phyloP scores from a whole-genome alignment of 1,140 invertebrate genomes.

The Condylostylus longicornis region DNA sequence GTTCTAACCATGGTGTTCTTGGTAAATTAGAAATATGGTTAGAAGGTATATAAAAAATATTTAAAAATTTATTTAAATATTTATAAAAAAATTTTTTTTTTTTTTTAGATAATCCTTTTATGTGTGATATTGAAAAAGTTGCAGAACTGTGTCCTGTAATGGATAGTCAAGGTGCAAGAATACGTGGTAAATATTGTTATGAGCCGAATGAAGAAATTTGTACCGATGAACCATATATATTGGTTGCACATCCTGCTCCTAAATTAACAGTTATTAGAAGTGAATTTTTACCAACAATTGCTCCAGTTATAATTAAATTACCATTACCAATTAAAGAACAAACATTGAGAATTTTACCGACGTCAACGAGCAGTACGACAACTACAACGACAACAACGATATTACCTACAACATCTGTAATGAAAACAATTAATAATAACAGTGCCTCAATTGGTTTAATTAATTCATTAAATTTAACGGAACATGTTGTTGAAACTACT shows the following conservation, averaged over 20 bases:
- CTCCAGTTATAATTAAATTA: constrained; percentile 8
- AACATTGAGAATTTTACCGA: constrained; percentile 9
- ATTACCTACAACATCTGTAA: constrained; percentile 13
- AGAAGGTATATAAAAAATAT: constrained; percentile 41
- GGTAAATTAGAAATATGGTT: constrained; percentile 61
- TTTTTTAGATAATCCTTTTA: constrained; percentile 55
- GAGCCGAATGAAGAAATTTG: constrained; percentile 36
- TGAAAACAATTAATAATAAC: constrained; percentile 18
- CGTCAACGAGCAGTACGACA: background rate
- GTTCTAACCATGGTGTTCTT: constrained; percentile 55
- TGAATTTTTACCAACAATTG: constrained; percentile 14
- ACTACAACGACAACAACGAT: constrained; percentile 5
- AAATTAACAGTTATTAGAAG: constrained; percentile 15
- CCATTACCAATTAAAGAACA: constrained; percentile 7
- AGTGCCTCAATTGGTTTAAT: background rate
- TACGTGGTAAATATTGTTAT: constrained; percentile 43
- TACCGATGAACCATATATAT: constrained; percentile 31
- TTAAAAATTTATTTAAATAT: background rate
- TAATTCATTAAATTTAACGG: constrained; percentile 17
- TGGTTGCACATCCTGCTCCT: constrained; percentile 21
- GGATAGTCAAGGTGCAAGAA: constrained; percentile 49
- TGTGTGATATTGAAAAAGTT: constrained; percentile 49
- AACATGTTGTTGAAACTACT: constrained; percentile 8
- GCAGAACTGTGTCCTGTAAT: constrained; percentile 48
- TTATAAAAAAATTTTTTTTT: constrained; percentile 11